Conservation (phyloP, 2,888 invertebrate genomes). For the Glaucopsyche alexis region DNA sequence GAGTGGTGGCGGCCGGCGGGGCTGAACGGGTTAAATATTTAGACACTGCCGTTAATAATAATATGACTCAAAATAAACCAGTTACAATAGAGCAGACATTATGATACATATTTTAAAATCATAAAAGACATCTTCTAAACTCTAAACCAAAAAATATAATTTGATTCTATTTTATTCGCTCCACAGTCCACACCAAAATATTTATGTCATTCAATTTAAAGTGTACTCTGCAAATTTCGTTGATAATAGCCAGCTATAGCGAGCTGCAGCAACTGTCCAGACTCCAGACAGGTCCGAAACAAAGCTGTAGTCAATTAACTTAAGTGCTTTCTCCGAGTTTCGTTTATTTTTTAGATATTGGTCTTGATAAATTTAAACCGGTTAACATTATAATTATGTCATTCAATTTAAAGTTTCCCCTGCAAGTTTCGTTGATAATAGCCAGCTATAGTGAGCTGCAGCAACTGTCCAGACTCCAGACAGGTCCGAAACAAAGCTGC, state of each 20-base stretch:
- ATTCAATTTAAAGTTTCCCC: background rate
- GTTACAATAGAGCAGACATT: too few relatives aligned
- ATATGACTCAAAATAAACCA: background rate
- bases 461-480: slow-evolving; percentile 7
- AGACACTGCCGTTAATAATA: background rate
- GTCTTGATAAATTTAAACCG: background rate
- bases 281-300: slow-evolving; percentile 3
- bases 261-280: slow-evolving; percentile 1
- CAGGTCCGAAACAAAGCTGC: slow-evolving; percentile 21
- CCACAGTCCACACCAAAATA: background rate
- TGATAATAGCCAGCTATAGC: background rate
- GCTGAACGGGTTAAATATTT: background rate
- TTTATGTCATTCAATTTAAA: slow-evolving; percentile 1
- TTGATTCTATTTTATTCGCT: background rate
- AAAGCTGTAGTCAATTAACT: slow-evolving; percentile 21
- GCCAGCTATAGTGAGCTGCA: background rate
- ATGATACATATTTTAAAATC: too few relatives aligned
- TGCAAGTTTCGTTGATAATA: background rate
- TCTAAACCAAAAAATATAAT: background rate
- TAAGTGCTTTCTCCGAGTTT: slow-evolving; percentile 18
- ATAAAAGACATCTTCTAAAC: too few relatives aligned
- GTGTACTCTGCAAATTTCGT: background rate
- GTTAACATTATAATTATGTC: background rate
- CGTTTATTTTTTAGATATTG: background rate
- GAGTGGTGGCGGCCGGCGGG: slow-evolving; percentile 7